Evolutionary conservation across 2,113 vertebrate species (phyloP), one percentile per base, ranked within the genome.

Genomic region (Acanthochromis polyacanthus): DNA sequence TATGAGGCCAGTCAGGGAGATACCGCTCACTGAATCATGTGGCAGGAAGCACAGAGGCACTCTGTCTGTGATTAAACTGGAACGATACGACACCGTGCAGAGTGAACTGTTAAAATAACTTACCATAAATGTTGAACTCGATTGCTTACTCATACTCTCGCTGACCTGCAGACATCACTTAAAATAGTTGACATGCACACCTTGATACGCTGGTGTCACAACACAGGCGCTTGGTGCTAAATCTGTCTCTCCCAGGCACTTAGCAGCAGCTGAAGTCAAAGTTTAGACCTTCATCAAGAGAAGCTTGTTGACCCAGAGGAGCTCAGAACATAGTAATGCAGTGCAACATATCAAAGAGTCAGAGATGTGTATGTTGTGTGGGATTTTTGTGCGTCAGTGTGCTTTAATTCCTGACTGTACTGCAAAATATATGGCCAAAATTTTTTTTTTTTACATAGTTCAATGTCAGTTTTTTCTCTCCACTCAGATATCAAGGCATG

Each of bases 101-200:
- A 59, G 75, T 73, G 66, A 67, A 63, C 43, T 58, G 72, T 83
- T 82, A 38, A 82, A 75, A 86, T 82, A 83, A 84, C 73, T 83
- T 78, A 78, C 81, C 80, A 58, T 88, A 81, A 77, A 90, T 84
- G 85, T 78, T 81, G 11, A 90, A 66, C 57, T 58, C 10, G 5
- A 30, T 68, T 4, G 9, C 70, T 73, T 36, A 6, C 67, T 50
- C 62, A 58, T 64, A 55, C 74, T 23, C 40, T 45, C 25, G 10
- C 50, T 51, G 17, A 25, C 62, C 12, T 10, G 15, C 74, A 43
- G 58, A 32, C 62, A 10, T 75, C 85, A 62, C 91, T 92, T 90
- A 85, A 88, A 79, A 85, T 81, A 68, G 65, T 70, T 83, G 71
- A 32, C 84, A 69, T 28, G 63, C 58, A 25, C 71, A 73, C 81